phyloP scores from a whole-genome alignment of 1,140 invertebrate genomes.

The Fopius arisanus region DNA sequence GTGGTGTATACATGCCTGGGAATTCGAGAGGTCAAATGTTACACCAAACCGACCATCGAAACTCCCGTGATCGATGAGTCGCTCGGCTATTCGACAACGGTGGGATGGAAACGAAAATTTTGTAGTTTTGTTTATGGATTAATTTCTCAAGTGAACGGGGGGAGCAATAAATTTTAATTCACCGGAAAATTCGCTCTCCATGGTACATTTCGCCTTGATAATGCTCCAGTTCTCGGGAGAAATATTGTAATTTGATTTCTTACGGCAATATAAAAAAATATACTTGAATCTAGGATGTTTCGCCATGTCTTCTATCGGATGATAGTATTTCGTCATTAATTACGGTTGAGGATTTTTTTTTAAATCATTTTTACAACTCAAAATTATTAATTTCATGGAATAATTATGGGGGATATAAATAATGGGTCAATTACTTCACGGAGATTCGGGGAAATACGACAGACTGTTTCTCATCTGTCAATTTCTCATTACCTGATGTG shows the following conservation, averaged over 20 bases:
- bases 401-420: too few species aligned
- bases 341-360: too few species aligned
- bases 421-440: too few species aligned
- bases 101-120: not conserved
- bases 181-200: not conserved
- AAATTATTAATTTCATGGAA: too few species aligned
- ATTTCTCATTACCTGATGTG: not conserved
- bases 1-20: not conserved
- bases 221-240: not conserved
- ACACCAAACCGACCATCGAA: not conserved
- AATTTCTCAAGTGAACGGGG: not conserved
- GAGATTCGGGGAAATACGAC: too few species aligned
- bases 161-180: not conserved
- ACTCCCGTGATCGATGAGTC: not conserved
- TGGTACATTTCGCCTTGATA: not conserved
- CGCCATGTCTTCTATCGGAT: too few species aligned
- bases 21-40: not conserved
- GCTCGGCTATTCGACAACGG: not conserved
- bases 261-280: not conserved
- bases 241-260: not conserved
- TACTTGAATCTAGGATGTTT: too few species aligned
- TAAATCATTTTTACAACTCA: too few species aligned
- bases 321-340: too few species aligned
- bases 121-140: not conserved
- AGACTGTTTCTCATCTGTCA: too few species aligned